phyloP scores from a whole-genome alignment of 2,113 vertebrate species.

The Ptyas mucosa region DNA sequence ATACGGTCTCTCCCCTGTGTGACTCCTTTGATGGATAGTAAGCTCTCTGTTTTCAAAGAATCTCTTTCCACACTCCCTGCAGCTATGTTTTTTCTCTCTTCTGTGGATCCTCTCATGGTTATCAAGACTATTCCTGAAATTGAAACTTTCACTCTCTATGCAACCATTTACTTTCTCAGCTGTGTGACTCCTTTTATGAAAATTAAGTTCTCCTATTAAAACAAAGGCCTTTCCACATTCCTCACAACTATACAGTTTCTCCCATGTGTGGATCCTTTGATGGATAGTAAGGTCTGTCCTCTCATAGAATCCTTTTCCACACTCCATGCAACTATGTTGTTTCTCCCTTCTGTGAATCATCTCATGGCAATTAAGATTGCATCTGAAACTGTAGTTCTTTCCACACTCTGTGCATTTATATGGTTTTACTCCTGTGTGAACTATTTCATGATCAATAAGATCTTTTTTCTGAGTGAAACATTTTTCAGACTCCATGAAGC shows the following conservation, averaged over 20 bases:
- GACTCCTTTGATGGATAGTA: not conserved
- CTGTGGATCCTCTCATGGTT: not conserved
- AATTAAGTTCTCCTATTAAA: not conserved
- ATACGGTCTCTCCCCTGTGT: not conserved
- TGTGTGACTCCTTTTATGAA: not conserved
- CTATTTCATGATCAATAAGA: no score
- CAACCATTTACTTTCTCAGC: not conserved
- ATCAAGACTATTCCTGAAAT: not conserved
- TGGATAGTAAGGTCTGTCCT: not conserved
- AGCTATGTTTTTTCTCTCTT: not conserved
- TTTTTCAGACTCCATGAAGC: not conserved
- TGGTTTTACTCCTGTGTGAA: not conserved
- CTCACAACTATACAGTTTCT: not conserved
- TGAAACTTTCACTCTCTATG: not conserved
- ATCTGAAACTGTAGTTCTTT: not conserved
- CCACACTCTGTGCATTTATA: not conserved
- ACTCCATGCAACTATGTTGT: not conserved
- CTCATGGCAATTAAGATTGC: not conserved
- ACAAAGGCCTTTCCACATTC: not conserved
- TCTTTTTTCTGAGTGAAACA: no score
- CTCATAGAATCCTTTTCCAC: not conserved
- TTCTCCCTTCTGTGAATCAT: not conserved
- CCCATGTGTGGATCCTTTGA: not conserved
- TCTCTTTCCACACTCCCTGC: not conserved
- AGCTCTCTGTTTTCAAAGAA: not conserved